Percentiles rank a stretch among this genome's conserved stretches.
Evolutionary conservation across 2,113 vertebrate species (phyloP).

Genomic region (Peromyscus maniculatus): DNA sequence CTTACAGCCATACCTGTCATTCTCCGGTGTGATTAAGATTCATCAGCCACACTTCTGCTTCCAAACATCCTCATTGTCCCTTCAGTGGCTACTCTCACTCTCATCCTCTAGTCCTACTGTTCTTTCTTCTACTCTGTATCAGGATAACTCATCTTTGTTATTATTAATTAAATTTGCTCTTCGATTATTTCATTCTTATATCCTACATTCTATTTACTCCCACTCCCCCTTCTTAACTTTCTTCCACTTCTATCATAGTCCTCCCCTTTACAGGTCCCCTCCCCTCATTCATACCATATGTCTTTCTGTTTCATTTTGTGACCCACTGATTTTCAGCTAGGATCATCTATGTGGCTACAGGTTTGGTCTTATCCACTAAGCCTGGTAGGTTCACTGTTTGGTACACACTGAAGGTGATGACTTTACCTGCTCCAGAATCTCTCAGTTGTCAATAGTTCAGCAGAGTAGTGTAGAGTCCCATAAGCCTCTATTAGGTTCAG

Average conservation of each 20-base stretch:
- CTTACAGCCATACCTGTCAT: background rate
- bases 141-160: background rate
- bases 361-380: background rate
- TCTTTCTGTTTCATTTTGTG: background rate
- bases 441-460: no score
- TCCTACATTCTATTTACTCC: background rate
- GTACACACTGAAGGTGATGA: background rate
- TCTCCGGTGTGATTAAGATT: background rate
- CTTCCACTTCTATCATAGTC: background rate
- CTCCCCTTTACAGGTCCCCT: background rate
- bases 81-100: background rate
- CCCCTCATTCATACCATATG: background rate
- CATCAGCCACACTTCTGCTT: background rate
- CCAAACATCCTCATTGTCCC: no score
- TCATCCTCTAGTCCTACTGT: background rate
- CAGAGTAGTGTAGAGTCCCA: background rate
- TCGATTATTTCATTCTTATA: no score
- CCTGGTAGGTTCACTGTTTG: background rate
- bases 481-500: background rate
- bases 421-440: no score
- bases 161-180: background rate
- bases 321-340: background rate
- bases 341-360: background rate
- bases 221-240: background rate
- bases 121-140: background rate